phyloP scores from a whole-genome alignment of 2,888 invertebrate species.

The Lymantria monacha region DNA sequence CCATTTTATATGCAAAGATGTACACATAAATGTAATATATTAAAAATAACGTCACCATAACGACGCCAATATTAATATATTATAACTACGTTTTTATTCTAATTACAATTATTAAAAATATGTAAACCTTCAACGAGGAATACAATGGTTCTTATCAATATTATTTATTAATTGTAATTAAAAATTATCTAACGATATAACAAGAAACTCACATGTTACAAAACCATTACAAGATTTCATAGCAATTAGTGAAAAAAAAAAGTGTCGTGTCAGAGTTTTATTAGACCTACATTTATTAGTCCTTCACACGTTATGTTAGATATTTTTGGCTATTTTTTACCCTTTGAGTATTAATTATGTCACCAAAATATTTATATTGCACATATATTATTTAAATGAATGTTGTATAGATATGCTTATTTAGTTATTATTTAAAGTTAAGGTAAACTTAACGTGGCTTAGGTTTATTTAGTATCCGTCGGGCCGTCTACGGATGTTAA shows the following conservation, averaged over 20 bases:
- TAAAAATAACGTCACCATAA: background rate
- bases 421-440: too few species aligned
- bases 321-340: conserved; percentile 17
- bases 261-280: conserved; percentile 5
- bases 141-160: conserved; percentile 1
- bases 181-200: conserved; percentile 1
- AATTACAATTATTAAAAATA: background rate
- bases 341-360: conserved; percentile 14
- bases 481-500: too few species aligned
- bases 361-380: conserved; percentile 1
- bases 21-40: too few species aligned
- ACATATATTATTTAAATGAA: background rate
- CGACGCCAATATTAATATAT: background rate
- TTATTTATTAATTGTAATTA: conserved; percentile 1
- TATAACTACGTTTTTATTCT: background rate
- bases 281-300: conserved; percentile 13
- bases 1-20: too few species aligned
- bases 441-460: too few species aligned
- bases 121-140: background rate
- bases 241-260: conserved; percentile 15
- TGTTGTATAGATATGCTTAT: too few species aligned
- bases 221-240: conserved; percentile 3
- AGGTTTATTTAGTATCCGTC: too few species aligned
- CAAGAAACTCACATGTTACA: conserved; percentile 5
- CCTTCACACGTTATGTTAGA: conserved; percentile 15